These are phyloP conservation scores for Lasiurus borealis DNA, from an alignment of 2,113 vertebrate genomes.

Conservation along the genomic window DNA sequence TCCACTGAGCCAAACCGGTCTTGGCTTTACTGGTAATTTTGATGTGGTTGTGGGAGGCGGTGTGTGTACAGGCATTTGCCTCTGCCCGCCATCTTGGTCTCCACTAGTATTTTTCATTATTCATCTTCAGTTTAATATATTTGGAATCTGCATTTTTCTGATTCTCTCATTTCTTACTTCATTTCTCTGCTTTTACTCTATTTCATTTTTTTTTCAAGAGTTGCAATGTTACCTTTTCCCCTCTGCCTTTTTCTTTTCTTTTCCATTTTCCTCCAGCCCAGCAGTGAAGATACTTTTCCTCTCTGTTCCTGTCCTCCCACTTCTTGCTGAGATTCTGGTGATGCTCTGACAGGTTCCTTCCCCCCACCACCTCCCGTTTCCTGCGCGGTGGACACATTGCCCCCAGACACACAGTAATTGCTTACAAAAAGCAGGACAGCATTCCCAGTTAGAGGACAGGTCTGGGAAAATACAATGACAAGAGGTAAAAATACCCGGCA, in stretches of 20 bases:
- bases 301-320: neutral
- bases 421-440: slow-evolving; percentile 49
- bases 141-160: neutral
- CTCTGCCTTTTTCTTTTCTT: neutral
- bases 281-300: neutral
- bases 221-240: neutral
- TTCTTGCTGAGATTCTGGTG: neutral
- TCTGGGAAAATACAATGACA: slow-evolving; percentile 29
- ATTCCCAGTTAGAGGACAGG: neutral
- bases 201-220: neutral
- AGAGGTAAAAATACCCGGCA: neutral
- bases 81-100: too few relatives aligned
- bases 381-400: neutral
- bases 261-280: neutral
- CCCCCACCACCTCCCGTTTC: neutral
- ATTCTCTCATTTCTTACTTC: neutral
- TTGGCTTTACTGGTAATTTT: too few relatives aligned
- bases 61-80: too few relatives aligned
- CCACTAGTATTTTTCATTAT: slow-evolving; percentile 20
- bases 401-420: slow-evolving; percentile 57
- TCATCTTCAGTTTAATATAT: slow-evolving; percentile 27
- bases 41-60: too few relatives aligned
- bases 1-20: too few relatives aligned
- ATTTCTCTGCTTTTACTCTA: neutral
- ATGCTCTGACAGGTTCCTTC: neutral